A percentile compares a stretch with the other conserved stretches of the same genome.
phyloP scores from a whole-genome alignment of 2,888 invertebrate genomes.

The Drepana falcataria region DNA sequence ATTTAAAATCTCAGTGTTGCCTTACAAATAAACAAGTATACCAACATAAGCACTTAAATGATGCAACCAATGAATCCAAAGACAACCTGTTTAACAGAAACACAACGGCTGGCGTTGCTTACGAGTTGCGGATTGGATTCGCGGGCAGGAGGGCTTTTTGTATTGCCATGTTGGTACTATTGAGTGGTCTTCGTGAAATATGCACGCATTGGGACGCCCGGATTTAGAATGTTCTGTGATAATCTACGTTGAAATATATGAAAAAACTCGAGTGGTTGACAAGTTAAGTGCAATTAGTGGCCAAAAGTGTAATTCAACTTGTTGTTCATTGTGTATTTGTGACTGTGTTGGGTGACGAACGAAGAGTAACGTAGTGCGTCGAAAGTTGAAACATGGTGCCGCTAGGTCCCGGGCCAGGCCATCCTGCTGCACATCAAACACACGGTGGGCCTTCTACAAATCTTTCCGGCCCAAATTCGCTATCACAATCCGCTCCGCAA shows the following conservation, averaged over 20 bases:
- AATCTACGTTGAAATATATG: slow-evolving; percentile 59
- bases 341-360: slow-evolving; percentile 70
- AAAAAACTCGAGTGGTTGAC: slow-evolving; percentile 49
- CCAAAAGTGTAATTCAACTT: slow-evolving; percentile 42
- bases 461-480: slow-evolving; percentile 67
- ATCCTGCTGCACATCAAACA: slow-evolving; percentile 73
- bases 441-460: slow-evolving; percentile 71
- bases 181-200: slow-evolving; percentile 70
- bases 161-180: slow-evolving; percentile 54
- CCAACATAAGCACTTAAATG: not conserved
- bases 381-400: slow-evolving; percentile 83
- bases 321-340: slow-evolving; percentile 57
- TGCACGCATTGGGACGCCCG: slow-evolving; percentile 76
- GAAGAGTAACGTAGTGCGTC: slow-evolving; percentile 66
- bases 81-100: too few species aligned
- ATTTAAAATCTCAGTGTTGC: not conserved
- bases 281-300: slow-evolving; percentile 42
- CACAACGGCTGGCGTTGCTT: slow-evolving; percentile 1
- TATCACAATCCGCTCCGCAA: slow-evolving; percentile 68
- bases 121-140: slow-evolving; percentile 4
- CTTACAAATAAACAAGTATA: not conserved
- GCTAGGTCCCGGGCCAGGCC: slow-evolving; percentile 82
- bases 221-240: slow-evolving; percentile 73
- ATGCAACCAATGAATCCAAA: too few species aligned
- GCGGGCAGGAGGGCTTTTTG: slow-evolving; percentile 37